Evolutionary conservation across 2,797 vertebrate genomes (phyloP), one percentile per base, ranked within the genome.

Genomic region (Argentina silus): DNA sequence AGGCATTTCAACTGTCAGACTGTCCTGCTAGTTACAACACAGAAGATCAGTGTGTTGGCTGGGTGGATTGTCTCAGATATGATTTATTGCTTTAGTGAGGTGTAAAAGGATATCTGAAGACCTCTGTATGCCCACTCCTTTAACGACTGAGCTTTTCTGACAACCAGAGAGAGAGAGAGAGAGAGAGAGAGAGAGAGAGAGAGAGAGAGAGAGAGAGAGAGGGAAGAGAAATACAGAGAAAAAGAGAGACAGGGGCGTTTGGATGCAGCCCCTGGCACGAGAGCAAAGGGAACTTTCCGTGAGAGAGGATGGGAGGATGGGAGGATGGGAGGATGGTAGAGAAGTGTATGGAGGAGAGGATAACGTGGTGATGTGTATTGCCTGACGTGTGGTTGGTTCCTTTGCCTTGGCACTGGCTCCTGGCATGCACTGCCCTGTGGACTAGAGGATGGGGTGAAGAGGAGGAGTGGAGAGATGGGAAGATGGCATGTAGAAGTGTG

Each of bases 231-330:
- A 63, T 11, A 44, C 23, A 63, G 61, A 7, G 61, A 44, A 67
- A 63, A 12, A 47, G 62, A 64, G 44, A 47, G n/a, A 7, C 14
- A 65, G 62, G 10, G 70, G 66, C 77, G 73, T 73, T 57, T 60
- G 51, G 78, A 82, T 80, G 70, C 72, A 75, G 79, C 78, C 76
- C 82, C 64, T 88, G 86, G 81, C 81, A 73, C 55, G 56, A 74
- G 47, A 85, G 78, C 82, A 86, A 44, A 76, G 9, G 3, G 62
- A 61, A 78, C 74, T 81, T 83, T 83, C 77, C 79, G 70, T 77
- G 23, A 81, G 82, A 77, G 78, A 76, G 59, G 75, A 59, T 44
- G 78, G 81, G 78, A 76, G 59, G 75, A 59, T 44, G 78, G 81
- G 83, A 87, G 83, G 81, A 83, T 72, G 77, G 51, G 27, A 36